phyloP scores from a whole-genome alignment of 2,113 vertebrate genomes.

The Motacilla alba region DNA sequence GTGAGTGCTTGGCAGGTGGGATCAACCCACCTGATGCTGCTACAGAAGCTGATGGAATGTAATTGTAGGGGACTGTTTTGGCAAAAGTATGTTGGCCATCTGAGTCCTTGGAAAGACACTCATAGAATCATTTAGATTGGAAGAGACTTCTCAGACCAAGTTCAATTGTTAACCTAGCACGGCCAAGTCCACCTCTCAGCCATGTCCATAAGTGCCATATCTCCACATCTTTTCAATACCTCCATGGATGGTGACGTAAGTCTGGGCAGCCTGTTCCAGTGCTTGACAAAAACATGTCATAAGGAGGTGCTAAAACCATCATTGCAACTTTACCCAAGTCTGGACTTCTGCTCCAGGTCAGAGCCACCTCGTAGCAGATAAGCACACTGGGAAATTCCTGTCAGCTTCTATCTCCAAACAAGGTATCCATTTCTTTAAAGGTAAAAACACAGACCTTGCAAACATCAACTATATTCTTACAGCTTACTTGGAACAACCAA shows the following conservation, averaged over 20 bases:
- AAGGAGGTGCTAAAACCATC: neutral
- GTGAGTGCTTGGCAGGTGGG: neutral
- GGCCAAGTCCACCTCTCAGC: neutral
- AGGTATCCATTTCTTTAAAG: neutral
- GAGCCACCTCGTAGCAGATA: fast-evolving
- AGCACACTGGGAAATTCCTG: neutral
- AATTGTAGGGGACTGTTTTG: neutral
- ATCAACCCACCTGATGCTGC: neutral
- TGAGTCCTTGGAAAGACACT: neutral
- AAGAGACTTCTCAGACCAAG: neutral
- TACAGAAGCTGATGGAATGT: neutral
- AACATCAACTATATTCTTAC: constrained; percentile 28
- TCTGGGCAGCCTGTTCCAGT: neutral
- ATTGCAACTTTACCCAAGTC: neutral
- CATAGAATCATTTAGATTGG: no score
- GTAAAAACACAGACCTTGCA: neutral
- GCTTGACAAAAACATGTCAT: neutral
- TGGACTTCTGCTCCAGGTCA: neutral
- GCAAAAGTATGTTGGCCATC: neutral
- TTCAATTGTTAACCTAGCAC: neutral
- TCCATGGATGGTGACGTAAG: neutral
- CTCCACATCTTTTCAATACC: neutral
- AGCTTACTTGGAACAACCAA: constrained; percentile 5
- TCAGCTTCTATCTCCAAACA: neutral
- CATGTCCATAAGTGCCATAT: neutral